phyloP scores from a whole-genome alignment of 2,113 vertebrate genomes.

The Plecotus auritus region DNA sequence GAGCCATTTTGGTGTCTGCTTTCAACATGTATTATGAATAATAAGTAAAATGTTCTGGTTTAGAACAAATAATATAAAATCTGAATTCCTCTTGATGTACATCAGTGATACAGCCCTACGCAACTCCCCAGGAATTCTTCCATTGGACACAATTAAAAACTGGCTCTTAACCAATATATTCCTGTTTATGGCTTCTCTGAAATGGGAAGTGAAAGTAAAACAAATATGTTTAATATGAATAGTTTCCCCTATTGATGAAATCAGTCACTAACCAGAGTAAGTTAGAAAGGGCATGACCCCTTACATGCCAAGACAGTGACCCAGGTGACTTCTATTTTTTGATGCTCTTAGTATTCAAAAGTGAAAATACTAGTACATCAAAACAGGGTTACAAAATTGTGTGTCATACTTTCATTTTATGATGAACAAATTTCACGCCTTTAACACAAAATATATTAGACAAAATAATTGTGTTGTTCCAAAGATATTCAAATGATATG shows the following conservation, averaged over 20 bases:
- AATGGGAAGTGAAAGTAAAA: conserved; percentile 54
- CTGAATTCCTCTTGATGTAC: conserved; percentile 72
- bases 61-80: conserved; percentile 77
- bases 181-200: conserved; percentile 30
- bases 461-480: background rate
- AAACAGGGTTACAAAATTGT: background rate
- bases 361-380: background rate
- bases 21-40: conserved; percentile 78
- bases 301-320: background rate
- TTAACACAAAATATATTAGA: background rate
- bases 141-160: conserved; percentile 51
- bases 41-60: conserved; percentile 79
- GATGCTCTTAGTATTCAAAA: background rate
- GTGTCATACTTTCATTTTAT: background rate
- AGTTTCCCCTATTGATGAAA: conserved; percentile 24
- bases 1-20: conserved; percentile 80
- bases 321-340: background rate
- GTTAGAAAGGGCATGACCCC: background rate
- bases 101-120: conserved; percentile 15
- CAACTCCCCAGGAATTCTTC: conserved; percentile 60
- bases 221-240: conserved; percentile 35
- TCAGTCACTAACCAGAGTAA: background rate
- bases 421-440: background rate
- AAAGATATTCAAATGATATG: background rate
- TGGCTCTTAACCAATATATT: conserved; percentile 50